A percentile compares a stretch with the other conserved stretches of the same genome.
Conservation (phyloP, 2,113 vertebrate species). For the Oreochromis aureus region DNA sequence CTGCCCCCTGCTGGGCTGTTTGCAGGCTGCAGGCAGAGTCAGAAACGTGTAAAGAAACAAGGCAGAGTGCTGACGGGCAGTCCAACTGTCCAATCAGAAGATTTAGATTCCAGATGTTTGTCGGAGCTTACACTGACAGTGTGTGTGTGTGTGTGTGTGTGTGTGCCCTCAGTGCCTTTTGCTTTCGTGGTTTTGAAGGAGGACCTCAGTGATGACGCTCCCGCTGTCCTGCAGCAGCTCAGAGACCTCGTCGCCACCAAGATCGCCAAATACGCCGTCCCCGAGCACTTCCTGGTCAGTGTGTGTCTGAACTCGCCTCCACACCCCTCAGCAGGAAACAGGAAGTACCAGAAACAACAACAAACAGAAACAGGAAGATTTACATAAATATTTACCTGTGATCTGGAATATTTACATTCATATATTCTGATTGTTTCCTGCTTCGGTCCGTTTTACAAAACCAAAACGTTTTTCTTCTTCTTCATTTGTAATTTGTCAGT, state of each 20-base stretch:
- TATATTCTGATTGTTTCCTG: not conserved
- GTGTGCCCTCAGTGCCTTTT: slow-evolving; percentile 74
- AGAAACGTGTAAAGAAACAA: not conserved
- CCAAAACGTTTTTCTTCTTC: not conserved
- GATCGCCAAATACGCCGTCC: slow-evolving; percentile 89
- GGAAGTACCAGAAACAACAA: not conserved
- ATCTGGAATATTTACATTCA: not conserved
- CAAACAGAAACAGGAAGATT: not conserved
- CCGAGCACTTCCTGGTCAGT: slow-evolving; percentile 86
- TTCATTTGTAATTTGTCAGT: not conserved
- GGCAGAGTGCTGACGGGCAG: not conserved
- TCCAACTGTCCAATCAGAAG: not conserved
- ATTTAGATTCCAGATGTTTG: not conserved
- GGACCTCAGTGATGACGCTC: not conserved
- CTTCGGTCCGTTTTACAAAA: not conserved
- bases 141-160: not conserved
- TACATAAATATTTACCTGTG: not conserved
- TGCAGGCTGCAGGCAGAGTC: not conserved
- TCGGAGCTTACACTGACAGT: not conserved
- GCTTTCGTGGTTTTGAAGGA: slow-evolving; percentile 88
- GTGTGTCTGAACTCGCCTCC: not conserved
- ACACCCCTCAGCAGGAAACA: not conserved
- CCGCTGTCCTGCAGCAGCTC: slow-evolving; percentile 72
- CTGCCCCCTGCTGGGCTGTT: not conserved
- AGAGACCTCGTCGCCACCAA: slow-evolving; percentile 75